Evolutionary conservation across 2,888 invertebrate genomes (phyloP), one percentile per base, ranked within the genome.

Genomic region (Drosophila tanythrix): DNA sequence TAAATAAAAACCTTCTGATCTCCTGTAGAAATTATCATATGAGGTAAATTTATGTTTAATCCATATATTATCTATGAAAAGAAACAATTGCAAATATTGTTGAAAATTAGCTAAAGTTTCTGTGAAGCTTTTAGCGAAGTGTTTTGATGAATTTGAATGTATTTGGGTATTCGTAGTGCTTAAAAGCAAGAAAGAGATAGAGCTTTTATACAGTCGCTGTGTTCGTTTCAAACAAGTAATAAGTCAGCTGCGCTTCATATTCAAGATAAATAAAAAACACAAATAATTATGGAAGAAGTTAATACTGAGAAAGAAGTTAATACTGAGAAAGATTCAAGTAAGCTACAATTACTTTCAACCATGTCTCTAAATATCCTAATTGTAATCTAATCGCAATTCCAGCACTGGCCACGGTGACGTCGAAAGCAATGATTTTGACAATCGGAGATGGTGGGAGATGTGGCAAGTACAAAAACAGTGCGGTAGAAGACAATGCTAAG

Each of bases 391-490:
- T 50, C 13, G 10, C 15, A 15, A n/a, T 38, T 36, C 0, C 18
- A 25, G 43, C n/a, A 18, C 0, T 35, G 13, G 43, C n/a, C 7
- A 11, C 15, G n/a, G 18, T 46, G 1, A 40, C 29, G 2, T 29
- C 33, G 1, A 61, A 52, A 38, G 13, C 48, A 1, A 50, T 66
- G 35, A 60, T 77, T 0, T 55, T 77, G 59, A 6, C 57, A 5
- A 77, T 77, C 33, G 63, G 63, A 15, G 79, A 68, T 48, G 15
- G 27, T 48, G 57, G 43, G 0, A 38, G 68, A 33, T 10, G 18
- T 18, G 11, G 10, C 1, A 29, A 3, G 1, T 2, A 21, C 3
- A 40, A 43, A 8, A 35, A 52, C 2, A 11, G 7, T 15, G 8
- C 15, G 18, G 6, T 10, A 11, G 10, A 31, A 0, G 50, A 61